Base-by-base conservation (phyloP, 2,888 invertebrate genomes). In the Lepidochitona cinerea region DNA sequence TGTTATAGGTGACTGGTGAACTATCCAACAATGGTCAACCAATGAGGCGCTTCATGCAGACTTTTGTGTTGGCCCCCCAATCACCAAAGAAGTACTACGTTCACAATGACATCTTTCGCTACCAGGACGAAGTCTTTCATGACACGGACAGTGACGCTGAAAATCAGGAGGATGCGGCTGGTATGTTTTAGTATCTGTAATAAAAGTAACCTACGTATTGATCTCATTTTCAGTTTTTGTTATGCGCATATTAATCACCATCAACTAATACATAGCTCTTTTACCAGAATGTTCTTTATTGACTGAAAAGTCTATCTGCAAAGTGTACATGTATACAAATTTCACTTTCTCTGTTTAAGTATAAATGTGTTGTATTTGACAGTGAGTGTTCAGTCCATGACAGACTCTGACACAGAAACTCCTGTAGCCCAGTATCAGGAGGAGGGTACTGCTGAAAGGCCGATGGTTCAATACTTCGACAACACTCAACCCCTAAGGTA, bases 11-110 rank as follows among this genome's bases (percentile, higher is more conserved):
- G 81, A 97, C 97, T 79, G 98, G 98, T 72, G 98, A 99, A 92
- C 92, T 99, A 84, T 97, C 97, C 73, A 98, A 98, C 92, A 96
- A 96, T 89, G 97, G 97, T 18, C 95, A 97, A 90, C 97, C 97
- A 71, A 97, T 98, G 97, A 94, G 98, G 33, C 95, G 98, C 74
- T 99, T 99, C 92, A 97, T 98, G 90, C 98, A 99, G 93, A 98
- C 98, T 0, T 97, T 99, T 92, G 98, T 99, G 74, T 92, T 99
- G 90, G 98, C 96, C 77, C 90, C 97, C 76, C 97, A 98, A 92
- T 95, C 96, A 74, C 97, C 98, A 75, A 98, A 97, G 93, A 97
- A 97, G 92, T 99, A 97, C 93, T 99, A 98, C 91, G 98, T 99
- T 77, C 97, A 97, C 92, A 99, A 99, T 92, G 98, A 99, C 92